Evolutionary conservation across 2,888 invertebrate species (phyloP).

Genomic region (Clepsis dumicolana): DNA sequence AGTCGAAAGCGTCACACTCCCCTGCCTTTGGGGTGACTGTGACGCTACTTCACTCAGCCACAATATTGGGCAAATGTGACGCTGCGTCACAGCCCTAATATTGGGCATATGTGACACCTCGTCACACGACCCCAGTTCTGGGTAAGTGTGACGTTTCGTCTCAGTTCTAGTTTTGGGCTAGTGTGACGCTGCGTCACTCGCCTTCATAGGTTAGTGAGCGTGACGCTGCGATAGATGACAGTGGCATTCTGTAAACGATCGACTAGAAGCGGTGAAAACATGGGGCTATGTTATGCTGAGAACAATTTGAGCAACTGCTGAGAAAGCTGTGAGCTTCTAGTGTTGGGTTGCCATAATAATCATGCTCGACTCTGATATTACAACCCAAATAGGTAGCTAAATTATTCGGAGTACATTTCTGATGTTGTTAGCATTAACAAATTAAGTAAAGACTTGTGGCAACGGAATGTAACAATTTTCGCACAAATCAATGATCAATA

Average conservation of each 20-base stretch:
- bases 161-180: background rate
- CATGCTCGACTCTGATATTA: constrained; percentile 16
- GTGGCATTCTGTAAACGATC: constrained; percentile 70
- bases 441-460: background rate
- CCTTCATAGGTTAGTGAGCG: constrained; percentile 5
- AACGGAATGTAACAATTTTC: no score
- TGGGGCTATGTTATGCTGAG: constrained; percentile 64
- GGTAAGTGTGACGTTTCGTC: background rate
- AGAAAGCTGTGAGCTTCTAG: constrained; percentile 82
- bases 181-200: constrained; percentile 4
- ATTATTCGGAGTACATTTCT: no score
- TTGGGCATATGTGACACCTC: background rate
- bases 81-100: constrained; percentile 1
- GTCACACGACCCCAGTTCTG: background rate
- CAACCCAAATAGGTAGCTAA: no score
- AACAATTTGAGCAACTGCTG: constrained; percentile 79
- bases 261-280: constrained; percentile 77
- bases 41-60: constrained; percentile 3
- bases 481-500: no score
- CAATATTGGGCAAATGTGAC: constrained; percentile 7
- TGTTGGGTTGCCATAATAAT: constrained; percentile 68
- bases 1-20: constrained; percentile 74
- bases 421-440: background rate
- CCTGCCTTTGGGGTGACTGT: constrained; percentile 46
- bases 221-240: constrained; percentile 47